A percentile compares a stretch with the other conserved stretches of the same genome.
Evolutionary conservation across 2,888 invertebrate genomes (phyloP).

Genomic region (Muschampia plurimacula): DNA sequence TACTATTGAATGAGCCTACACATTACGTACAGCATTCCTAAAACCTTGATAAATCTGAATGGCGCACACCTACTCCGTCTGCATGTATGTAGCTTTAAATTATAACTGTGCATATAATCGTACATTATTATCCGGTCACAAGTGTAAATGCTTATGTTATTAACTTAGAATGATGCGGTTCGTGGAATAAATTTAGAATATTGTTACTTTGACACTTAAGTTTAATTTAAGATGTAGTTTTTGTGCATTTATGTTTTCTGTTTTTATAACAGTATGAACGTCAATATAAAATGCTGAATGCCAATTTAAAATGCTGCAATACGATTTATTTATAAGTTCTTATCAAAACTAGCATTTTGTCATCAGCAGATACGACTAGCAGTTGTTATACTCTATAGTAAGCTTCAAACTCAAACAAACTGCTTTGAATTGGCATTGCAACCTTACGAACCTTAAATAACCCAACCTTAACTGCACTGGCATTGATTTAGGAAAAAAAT

Average conservation of each 20-base stretch:
- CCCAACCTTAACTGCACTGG: no score
- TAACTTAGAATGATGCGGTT: conserved; percentile 19
- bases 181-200: conserved; percentile 15
- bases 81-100: conserved; percentile 8
- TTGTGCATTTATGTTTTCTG: neutral
- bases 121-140: conserved; percentile 47
- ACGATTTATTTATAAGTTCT: no score
- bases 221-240: neutral
- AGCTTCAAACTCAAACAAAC: no score
- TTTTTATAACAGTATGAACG: neutral
- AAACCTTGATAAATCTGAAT: conserved; percentile 34
- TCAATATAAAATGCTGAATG: no score
- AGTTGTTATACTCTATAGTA: no score
- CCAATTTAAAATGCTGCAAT: no score
- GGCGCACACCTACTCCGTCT: conserved; percentile 32
- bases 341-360: no score
- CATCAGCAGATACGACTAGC: no score
- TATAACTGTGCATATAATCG: conserved; percentile 33
- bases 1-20: conserved; percentile 30
- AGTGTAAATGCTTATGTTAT: conserved; percentile 13
- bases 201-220: neutral
- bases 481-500: no score
- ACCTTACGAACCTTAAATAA: no score
- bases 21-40: conserved; percentile 9
- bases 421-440: no score